Conservation (phyloP, 2,888 invertebrate species). For the Agriopis aurantiaria region DNA sequence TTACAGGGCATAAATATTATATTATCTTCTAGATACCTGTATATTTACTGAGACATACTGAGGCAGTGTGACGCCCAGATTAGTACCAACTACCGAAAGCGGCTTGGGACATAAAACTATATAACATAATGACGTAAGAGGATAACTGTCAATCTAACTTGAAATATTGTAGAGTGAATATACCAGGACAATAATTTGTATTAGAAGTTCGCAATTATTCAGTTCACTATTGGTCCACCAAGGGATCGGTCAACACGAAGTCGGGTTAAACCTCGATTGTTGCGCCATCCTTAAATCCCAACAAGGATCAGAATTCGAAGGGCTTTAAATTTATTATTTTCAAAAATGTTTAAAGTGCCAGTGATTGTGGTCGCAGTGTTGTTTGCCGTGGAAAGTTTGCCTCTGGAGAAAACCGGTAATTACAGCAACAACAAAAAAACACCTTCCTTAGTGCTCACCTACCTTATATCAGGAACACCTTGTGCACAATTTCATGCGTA, state of each 20-base stretch:
- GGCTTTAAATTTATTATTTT: background rate
- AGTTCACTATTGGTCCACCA: too few species aligned
- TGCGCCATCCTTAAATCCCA: conserved; percentile 2
- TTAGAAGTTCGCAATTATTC: too few species aligned
- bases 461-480: too few species aligned
- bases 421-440: background rate
- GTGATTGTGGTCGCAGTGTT: conserved; percentile 13
- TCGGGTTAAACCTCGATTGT: background rate
- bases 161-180: background rate
- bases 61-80: too few species aligned
- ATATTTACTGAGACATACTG: too few species aligned
- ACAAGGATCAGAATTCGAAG: conserved; percentile 6
- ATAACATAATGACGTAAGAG: background rate
- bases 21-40: too few species aligned
- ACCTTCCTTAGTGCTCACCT: too few species aligned
- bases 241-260: conserved; percentile 3
- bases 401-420: conserved; percentile 32
- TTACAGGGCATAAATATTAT: too few species aligned
- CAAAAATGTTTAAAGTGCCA: conserved; percentile 31
- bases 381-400: conserved; percentile 5
- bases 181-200: background rate
- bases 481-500: too few species aligned
- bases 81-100: too few species aligned
- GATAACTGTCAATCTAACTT: background rate
- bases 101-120: too few species aligned